phyloP scores from a whole-genome alignment of 2,113 vertebrate genomes.

The Lichenostomus cassidix region DNA sequence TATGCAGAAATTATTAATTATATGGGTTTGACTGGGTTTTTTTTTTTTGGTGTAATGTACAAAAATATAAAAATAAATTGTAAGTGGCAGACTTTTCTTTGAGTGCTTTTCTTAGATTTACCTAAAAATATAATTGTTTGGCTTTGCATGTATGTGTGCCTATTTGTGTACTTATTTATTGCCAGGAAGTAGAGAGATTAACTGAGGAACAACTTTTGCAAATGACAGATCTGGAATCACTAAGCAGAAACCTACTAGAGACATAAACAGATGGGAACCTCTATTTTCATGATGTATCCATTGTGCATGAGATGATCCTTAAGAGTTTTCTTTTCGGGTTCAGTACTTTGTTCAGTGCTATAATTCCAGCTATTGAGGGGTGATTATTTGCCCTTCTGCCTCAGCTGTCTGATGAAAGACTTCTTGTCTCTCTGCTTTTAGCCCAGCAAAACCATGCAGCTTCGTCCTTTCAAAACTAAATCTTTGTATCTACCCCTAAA shows the following conservation, averaged over 20 bases:
- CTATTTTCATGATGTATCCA: background rate
- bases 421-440: background rate
- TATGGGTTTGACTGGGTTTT: background rate
- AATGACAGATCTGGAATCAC: background rate
- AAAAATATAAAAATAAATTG: background rate
- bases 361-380: background rate
- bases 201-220: background rate
- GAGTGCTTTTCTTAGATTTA: background rate
- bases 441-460: background rate
- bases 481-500: background rate
- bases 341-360: background rate
- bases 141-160: background rate
- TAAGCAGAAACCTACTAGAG: background rate
- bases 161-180: background rate
- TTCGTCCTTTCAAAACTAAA: background rate
- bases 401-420: background rate
- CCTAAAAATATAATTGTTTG: background rate
- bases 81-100: background rate
- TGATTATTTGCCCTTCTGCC: background rate
- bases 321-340: background rate
- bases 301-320: background rate
- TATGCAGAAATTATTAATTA: background rate
- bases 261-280: background rate
- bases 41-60: background rate
- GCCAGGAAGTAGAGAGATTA: background rate